phyloP scores from a whole-genome alignment of 2,113 vertebrate genomes.

The Lophius piscatorius region DNA sequence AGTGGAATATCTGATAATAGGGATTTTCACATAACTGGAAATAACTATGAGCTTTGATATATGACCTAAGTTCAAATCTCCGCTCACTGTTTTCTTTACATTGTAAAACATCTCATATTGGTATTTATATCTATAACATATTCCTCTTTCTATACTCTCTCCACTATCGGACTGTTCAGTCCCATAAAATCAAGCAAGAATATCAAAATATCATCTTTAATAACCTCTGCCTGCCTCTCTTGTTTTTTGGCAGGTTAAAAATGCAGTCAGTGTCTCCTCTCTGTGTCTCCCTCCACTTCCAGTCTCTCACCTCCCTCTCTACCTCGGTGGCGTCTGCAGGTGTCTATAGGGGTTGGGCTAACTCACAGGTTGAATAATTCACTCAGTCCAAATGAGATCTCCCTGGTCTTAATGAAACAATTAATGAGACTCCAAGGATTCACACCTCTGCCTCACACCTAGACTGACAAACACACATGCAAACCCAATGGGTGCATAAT shows the following conservation, averaged over 20 bases:
- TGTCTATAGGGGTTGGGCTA: slow-evolving; percentile 25
- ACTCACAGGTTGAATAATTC: slow-evolving; percentile 56
- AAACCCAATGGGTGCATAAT: not conserved
- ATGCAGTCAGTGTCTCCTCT: too few species aligned
- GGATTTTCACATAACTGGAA: too few species aligned
- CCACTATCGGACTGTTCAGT: not conserved
- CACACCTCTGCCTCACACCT: slow-evolving; percentile 10
- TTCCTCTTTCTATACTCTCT: too few species aligned
- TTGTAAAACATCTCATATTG: too few species aligned
- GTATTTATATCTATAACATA: too few species aligned
- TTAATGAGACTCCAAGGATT: slow-evolving; percentile 59
- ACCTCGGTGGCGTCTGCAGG: slow-evolving; percentile 37
- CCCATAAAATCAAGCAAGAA: not conserved
- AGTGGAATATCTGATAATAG: too few species aligned
- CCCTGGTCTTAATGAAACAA: slow-evolving; percentile 52
- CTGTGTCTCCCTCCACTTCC: not conserved
- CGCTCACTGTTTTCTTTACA: too few species aligned
- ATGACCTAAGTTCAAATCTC: too few species aligned
- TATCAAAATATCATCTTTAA: slow-evolving; percentile 1
- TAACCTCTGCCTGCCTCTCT: not conserved
- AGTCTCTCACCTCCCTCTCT: not conserved
- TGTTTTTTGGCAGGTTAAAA: slow-evolving; percentile 2
- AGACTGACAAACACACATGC: slow-evolving; percentile 6
- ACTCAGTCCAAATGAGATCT: slow-evolving; percentile 56
- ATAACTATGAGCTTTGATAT: too few species aligned